Percentiles rank a stretch among this genome's conserved stretches.
Conservation (phyloP, 2,797 vertebrate species). For the Oreochromis grahami region DNA sequence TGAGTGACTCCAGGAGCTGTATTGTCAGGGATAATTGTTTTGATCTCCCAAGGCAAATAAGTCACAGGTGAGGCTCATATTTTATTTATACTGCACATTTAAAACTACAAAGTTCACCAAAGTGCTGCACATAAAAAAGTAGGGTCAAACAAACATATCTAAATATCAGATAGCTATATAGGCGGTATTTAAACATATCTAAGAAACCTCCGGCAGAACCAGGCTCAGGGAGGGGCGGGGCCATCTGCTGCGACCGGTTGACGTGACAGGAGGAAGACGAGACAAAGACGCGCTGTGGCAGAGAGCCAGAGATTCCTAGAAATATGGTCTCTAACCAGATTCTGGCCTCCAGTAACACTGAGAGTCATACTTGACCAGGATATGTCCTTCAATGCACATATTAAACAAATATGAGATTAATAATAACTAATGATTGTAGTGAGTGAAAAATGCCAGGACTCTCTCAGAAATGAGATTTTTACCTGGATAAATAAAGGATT, state of each 20-base stretch:
- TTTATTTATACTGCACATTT: neutral
- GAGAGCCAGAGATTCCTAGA: neutral
- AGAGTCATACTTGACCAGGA: fast-evolving
- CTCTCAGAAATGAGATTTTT: neutral
- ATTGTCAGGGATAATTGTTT: neutral
- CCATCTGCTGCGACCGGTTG: fast-evolving
- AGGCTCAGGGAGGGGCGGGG: neutral
- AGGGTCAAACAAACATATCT: neutral
- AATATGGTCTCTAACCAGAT: neutral
- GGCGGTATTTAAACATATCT: neutral
- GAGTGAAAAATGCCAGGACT: neutral
- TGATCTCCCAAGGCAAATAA: neutral
- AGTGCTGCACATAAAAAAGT: neutral
- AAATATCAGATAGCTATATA: neutral
- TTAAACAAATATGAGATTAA: neutral
- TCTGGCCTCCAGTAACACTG: neutral
- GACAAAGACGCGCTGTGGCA: neutral
- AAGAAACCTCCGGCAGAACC: fast-evolving
- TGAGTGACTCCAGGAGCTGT: neutral
- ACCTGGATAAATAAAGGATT: neutral
- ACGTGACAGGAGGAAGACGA: neutral
- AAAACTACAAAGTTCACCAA: neutral
- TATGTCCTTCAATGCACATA: neutral
- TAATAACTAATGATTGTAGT: neutral
- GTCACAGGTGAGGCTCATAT: neutral